phyloP scores from a whole-genome alignment of 2,888 invertebrate genomes.

The Euzophera pinguis region DNA sequence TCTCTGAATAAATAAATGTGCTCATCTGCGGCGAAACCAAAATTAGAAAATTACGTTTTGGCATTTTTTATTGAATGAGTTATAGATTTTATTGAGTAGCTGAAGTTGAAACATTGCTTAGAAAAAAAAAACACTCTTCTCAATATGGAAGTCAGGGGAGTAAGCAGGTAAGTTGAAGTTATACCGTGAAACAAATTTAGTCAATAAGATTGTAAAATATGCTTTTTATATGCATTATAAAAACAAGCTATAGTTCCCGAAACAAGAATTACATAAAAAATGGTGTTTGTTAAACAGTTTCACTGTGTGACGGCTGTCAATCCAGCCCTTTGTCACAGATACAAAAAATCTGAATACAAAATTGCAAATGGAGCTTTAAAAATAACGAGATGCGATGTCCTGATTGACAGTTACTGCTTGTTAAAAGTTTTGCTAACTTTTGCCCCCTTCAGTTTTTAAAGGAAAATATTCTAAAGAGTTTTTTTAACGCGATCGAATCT shows the following conservation, averaged over 20 bases:
- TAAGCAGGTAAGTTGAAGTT: too few species aligned
- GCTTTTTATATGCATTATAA: not conserved
- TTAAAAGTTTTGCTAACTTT: constrained; percentile 12
- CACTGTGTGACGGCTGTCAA: not conserved
- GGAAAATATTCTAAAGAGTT: not conserved
- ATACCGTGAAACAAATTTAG: not conserved
- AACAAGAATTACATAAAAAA: not conserved
- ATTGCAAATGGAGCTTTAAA: constrained; percentile 13
- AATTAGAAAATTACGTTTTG: too few species aligned
- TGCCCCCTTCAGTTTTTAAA: constrained; percentile 21
- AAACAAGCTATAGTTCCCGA: not conserved
- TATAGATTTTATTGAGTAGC: too few species aligned
- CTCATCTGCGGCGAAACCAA: too few species aligned
- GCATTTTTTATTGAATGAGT: too few species aligned
- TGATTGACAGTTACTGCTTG: not conserved
- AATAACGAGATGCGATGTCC: constrained; percentile 22
- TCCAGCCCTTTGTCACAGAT: not conserved
- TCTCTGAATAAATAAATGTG: too few species aligned
- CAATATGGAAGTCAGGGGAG: too few species aligned
- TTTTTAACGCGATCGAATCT: not conserved
- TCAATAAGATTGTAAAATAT: not conserved
- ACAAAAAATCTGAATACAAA: constrained; percentile 1
- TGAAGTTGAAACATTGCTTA: too few species aligned
- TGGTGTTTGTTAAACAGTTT: not conserved
- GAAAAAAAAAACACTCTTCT: too few species aligned